A percentile compares a stretch with the other conserved stretches of the same genome.
Conservation (phyloP, 92 coral and sea anemone species). For the Parazoanthus swiftii region DNA sequence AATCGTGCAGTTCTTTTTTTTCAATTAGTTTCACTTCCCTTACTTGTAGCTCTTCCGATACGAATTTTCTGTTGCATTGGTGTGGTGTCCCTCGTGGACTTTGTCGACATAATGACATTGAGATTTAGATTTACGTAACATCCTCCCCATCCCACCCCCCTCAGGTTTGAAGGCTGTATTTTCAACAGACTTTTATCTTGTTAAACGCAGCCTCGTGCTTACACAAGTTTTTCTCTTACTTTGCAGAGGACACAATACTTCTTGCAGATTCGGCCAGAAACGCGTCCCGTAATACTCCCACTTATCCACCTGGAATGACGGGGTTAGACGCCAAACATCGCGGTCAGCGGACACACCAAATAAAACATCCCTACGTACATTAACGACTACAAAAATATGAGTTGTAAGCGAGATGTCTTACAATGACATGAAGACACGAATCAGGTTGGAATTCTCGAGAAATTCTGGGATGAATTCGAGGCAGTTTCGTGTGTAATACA, state of each 20-base stretch:
- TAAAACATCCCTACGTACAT: slow-evolving; percentile 29
- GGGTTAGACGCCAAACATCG: slow-evolving; percentile 19
- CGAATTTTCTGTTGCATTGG: too few relatives aligned
- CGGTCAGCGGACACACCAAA: slow-evolving; percentile 23
- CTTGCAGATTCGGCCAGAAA: slow-evolving; percentile 22
- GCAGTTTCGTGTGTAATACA: neutral
- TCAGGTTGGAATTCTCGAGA: neutral
- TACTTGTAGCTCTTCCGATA: too few relatives aligned
- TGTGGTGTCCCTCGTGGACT: too few relatives aligned
- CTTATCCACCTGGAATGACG: slow-evolving; percentile 38
- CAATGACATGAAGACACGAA: neutral
- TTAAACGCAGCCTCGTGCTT: neutral
- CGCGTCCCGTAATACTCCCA: neutral
- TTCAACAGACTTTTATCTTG: neutral
- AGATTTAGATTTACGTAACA: too few relatives aligned
- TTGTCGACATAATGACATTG: too few relatives aligned
- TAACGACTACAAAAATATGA: neutral
- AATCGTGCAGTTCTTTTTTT: too few relatives aligned
- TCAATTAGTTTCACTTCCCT: too few relatives aligned
- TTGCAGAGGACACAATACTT: slow-evolving; percentile 28
- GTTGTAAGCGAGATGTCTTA: neutral
- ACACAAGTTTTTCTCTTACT: neutral
- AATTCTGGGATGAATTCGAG: neutral
- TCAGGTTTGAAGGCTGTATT: too few relatives aligned
- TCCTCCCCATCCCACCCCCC: too few relatives aligned